These are phyloP conservation scores for Gallinago stenura DNA, from an alignment of 2,797 vertebrate species.

Conservation along the genomic window DNA sequence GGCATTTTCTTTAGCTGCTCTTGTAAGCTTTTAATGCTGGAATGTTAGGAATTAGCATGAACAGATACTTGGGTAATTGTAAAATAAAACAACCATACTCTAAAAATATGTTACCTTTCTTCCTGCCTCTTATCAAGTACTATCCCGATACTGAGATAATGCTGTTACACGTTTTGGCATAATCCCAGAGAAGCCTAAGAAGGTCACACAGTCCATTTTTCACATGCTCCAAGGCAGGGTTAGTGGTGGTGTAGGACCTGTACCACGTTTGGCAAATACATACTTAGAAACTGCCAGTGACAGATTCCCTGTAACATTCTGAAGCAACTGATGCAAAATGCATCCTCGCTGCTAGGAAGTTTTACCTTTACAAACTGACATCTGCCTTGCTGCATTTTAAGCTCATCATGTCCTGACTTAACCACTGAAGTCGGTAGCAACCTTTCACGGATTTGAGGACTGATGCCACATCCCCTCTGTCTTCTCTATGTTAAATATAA, in stretches of 20 bases:
- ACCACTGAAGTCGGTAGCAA: background rate
- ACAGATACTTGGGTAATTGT: background rate
- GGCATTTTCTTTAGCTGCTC: background rate
- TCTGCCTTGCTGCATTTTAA: background rate
- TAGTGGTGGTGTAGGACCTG: background rate
- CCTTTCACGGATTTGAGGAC: background rate
- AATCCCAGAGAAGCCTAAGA: background rate
- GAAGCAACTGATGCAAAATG: background rate
- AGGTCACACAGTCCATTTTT: background rate
- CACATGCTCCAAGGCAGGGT: background rate
- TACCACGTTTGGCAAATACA: fast-evolving
- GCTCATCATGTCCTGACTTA: background rate
- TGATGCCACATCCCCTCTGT: background rate
- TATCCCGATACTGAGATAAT: background rate
- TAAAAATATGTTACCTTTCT: background rate
- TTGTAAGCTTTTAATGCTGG: background rate
- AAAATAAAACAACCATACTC: background rate
- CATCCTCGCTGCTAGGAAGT: fast-evolving
- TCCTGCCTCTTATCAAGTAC: background rate
- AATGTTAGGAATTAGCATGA: background rate
- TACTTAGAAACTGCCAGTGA: background rate
- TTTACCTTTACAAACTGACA: background rate
- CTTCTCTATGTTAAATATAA: slow-evolving; percentile 2
- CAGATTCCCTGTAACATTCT: background rate
- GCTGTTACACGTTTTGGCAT: background rate